Evolutionary conservation across 35 echinoderm and acorn worm genomes (phyloP).

Genomic region (Hemicentrotus pulcherrimus): DNA sequence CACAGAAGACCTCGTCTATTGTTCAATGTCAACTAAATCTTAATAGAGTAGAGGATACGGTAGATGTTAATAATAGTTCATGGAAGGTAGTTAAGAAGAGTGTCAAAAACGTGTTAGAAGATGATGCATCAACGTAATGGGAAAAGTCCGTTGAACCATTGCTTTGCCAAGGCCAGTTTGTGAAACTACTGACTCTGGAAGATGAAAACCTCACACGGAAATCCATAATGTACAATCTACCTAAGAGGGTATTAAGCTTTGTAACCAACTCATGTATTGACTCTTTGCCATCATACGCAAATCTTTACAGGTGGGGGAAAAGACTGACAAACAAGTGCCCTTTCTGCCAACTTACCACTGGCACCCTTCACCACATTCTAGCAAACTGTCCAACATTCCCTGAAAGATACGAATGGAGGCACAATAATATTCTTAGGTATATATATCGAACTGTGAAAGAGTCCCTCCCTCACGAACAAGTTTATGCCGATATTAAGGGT

Average conservation of each 20-base stretch:
- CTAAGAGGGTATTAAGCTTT: too few species aligned
- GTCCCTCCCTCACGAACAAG: too few species aligned
- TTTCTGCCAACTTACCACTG: neutral
- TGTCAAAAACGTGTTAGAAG: neutral
- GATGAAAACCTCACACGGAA: neutral
- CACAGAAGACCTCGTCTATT: neutral
- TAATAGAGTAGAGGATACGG: neutral
- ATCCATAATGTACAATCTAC: neutral
- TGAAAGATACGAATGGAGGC: neutral
- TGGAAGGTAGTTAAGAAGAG: neutral
- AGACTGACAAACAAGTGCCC: neutral
- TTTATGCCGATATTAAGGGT: too few species aligned
- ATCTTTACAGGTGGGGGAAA: neutral
- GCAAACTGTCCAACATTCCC: neutral
- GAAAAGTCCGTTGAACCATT: neutral
- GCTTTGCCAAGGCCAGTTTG: neutral
- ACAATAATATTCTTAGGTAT: too few species aligned
- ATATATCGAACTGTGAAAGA: too few species aligned
- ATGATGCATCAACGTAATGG: neutral
- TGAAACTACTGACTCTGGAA: neutral
- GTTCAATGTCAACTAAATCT: neutral
- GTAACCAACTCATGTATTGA: too few species aligned
- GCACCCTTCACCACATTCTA: neutral
- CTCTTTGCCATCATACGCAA: neutral
- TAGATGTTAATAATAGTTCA: neutral